These are phyloP conservation scores for Rhineura floridana DNA, from an alignment of 2,113 vertebrate genomes.

Conservation along the genomic window DNA sequence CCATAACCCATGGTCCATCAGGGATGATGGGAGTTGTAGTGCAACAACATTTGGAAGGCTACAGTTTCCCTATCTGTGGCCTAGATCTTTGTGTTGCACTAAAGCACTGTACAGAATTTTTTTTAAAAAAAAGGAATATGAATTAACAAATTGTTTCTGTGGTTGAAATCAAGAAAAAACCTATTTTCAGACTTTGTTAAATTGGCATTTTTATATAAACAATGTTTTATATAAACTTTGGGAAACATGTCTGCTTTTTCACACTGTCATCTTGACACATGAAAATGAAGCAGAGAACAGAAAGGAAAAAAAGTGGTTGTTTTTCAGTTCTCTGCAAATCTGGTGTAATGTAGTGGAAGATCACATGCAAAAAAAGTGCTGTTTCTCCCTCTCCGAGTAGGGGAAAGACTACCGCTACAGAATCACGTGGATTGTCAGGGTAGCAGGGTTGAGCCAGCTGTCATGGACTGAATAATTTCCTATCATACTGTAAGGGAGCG, in stretches of 20 bases:
- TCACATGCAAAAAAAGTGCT: background rate
- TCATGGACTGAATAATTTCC: slow-evolving; percentile 6
- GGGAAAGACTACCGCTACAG: background rate
- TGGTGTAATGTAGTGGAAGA: background rate
- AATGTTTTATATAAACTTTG: too few species aligned
- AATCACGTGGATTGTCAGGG: background rate
- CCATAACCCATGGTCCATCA: too few species aligned
- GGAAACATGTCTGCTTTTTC: background rate
- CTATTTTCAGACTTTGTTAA: background rate
- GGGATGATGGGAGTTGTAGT: too few species aligned
- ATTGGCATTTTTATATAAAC: background rate
- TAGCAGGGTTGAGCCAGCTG: slow-evolving; percentile 4
- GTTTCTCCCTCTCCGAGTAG: background rate
- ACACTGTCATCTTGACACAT: background rate
- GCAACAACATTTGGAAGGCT: too few species aligned
- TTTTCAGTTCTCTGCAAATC: background rate
- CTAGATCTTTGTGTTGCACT: background rate
- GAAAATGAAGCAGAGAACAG: background rate
- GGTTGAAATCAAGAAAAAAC: background rate
- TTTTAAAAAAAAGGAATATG: background rate
- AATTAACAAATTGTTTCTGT: background rate
- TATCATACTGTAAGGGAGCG: slow-evolving; percentile 2
- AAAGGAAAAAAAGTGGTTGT: background rate
- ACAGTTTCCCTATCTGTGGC: too few species aligned
- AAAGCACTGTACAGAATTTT: background rate